Percentiles rank a stretch among this genome's conserved stretches.
Conservation (phyloP, 1,140 invertebrate genomes). For the Drosophila pseudoobscura region DNA sequence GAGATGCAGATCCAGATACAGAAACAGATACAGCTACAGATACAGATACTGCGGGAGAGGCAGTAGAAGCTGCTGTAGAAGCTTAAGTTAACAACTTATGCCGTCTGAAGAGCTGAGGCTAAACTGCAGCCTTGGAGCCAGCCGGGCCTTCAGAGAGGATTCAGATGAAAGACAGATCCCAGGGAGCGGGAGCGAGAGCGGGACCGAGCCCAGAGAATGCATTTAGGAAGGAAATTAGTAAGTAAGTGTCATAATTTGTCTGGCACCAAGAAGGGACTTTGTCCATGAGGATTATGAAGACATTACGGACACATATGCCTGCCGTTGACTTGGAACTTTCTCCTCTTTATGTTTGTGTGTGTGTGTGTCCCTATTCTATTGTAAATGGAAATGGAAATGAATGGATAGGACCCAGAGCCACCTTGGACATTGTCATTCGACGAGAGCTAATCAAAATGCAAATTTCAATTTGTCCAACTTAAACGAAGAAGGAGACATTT, state of each 20-base stretch:
- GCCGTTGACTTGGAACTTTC: constrained; percentile 11
- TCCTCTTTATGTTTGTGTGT: too few relatives aligned
- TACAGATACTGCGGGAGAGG: constrained; percentile 15
- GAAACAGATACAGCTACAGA: constrained; percentile 7
- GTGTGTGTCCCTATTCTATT: too few relatives aligned
- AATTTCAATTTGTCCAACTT: constrained; percentile 74
- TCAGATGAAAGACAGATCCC: constrained; percentile 1
- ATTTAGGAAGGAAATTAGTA: constrained; percentile 81
- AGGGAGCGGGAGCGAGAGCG: too few relatives aligned
- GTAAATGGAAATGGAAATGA: constrained; percentile 46
- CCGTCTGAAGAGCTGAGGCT: constrained; percentile 35
- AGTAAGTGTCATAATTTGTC: constrained; percentile 79
- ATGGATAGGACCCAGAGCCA: constrained; percentile 19
- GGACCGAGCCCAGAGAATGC: constrained; percentile 53
- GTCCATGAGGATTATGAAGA: constrained; percentile 69
- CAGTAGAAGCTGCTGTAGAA: constrained; percentile 49
- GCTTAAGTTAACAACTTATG: constrained; percentile 81
- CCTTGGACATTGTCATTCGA: constrained; percentile 36
- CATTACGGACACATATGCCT: constrained; percentile 57
- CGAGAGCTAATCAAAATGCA: constrained; percentile 73
- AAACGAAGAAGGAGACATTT: constrained; percentile 16
- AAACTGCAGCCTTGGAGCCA: constrained; percentile 9
- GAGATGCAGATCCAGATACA: constrained; percentile 3
- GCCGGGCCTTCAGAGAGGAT: neutral
- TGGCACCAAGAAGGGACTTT: constrained; percentile 57